Evolutionary conservation across 1,140 invertebrate genomes (phyloP), one percentile per base, ranked within the genome.

Genomic region (Mya arenaria): DNA sequence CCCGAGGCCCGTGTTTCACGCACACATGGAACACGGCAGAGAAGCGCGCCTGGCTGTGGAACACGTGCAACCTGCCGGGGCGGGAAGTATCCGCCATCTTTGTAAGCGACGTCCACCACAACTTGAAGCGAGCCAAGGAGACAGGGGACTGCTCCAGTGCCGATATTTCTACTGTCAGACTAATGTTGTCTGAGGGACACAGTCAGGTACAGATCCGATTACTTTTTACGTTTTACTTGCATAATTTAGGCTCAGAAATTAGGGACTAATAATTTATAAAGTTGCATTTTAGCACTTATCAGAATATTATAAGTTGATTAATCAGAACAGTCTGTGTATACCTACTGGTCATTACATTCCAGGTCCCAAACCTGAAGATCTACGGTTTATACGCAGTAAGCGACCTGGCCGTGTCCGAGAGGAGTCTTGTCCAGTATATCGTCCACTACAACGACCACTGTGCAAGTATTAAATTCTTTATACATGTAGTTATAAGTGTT

Each of bases 391-490:
- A 84, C 73, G 86, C 86, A 19, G 86, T 80, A 1, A 86, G 85
- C 71, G 86, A 87, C 23, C 23, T 72, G 5, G 65, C 39, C 1
- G 86, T 87, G 15, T 83, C 86, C 0, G 86, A 87, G 56, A 75
- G 78, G 23, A 37, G 78, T 15, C 63, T 86, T 28, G 66, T 87
- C 6, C 78, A 85, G 23, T 79, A 86, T 68, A 84, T 87, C 25
- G 86, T 87, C 0, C 83, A 85, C 72, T 87, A 86, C 30, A 87
- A 87, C 37, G 86, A 87, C 36, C 25, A 82, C 28, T 87, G 86
- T 65, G 80, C 86, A 65, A 25, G 86, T 88, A 79, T n/a, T n/a
- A n/a, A n/a, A n/a, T n/a, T n/a, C n/a, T n/a, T n/a, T n/a, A n/a
- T n/a, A n/a, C n/a, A n/a, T n/a, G n/a, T n/a, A n/a, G n/a, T n/a